These are phyloP conservation scores for Ciconia stormi DNA, from an alignment of 2,113 vertebrate species.

Conservation along the genomic window DNA sequence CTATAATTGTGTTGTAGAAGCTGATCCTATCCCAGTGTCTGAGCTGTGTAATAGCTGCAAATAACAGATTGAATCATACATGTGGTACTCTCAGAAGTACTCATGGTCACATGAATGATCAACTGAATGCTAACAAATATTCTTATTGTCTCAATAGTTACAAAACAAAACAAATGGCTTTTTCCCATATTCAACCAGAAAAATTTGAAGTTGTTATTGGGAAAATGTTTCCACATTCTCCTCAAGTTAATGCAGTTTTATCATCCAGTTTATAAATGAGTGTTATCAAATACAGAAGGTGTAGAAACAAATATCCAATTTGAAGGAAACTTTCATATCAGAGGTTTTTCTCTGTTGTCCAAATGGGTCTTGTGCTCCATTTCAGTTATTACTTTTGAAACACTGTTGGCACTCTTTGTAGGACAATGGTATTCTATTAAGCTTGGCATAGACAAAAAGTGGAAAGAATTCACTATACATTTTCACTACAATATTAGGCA, in stretches of 20 bases:
- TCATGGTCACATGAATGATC: background rate
- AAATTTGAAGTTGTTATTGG: background rate
- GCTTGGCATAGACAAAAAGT: background rate
- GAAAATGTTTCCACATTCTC: background rate
- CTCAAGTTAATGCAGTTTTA: background rate
- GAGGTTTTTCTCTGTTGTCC: background rate
- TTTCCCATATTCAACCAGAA: background rate
- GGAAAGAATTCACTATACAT: background rate
- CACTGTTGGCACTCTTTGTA: background rate
- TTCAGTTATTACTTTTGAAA: background rate
- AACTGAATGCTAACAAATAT: background rate
- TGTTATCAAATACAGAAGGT: background rate
- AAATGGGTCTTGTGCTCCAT: background rate
- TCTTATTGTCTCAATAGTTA: background rate
- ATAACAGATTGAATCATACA: background rate
- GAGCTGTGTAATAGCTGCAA: background rate
- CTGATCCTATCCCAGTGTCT: background rate
- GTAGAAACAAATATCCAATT: background rate
- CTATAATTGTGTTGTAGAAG: background rate
- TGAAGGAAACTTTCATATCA: background rate
- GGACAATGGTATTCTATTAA: background rate
- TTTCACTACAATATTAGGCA: background rate
- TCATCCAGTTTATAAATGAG: background rate
- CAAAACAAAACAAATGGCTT: background rate
- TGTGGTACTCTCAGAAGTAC: background rate